Conservation (phyloP, 2,113 vertebrate species). For the Uropsilus gracilis region DNA sequence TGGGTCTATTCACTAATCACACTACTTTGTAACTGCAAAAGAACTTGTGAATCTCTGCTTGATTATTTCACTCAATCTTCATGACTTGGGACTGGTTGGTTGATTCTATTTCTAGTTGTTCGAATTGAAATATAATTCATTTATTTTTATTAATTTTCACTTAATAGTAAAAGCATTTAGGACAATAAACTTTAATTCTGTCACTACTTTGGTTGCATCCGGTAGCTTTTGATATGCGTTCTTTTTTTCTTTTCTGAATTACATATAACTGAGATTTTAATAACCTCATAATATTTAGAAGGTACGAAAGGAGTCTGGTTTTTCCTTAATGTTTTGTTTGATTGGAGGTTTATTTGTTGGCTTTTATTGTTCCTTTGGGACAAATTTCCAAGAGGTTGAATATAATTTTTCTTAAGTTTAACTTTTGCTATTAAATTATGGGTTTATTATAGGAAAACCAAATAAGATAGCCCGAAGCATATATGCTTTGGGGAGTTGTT, state of each 20-base stretch:
- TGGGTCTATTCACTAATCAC: not conserved
- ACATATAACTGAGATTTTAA: not conserved
- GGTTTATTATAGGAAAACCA: not conserved
- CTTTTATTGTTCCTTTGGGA: not conserved
- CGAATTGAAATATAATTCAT: not conserved
- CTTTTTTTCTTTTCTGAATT: slow-evolving; percentile 22
- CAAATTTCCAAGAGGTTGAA: not conserved
- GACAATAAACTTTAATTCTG: slow-evolving; percentile 3
- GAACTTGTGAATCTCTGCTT: not conserved
- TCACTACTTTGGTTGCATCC: not conserved
- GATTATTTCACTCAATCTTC: not conserved
- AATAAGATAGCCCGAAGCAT: not conserved
- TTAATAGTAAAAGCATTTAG: slow-evolving; percentile 16
- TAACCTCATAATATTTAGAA: not conserved
- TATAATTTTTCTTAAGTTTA: not conserved
- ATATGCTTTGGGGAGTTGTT: not conserved
- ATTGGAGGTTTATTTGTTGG: not conserved
- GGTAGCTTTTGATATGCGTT: not conserved
- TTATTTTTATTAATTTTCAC: not conserved
- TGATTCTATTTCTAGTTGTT: slow-evolving; percentile 1
- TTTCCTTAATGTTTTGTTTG: not conserved
- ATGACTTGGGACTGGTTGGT: not conserved
- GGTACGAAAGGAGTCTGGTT: not conserved
- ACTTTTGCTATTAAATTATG: not conserved
- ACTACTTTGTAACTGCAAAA: not conserved